Conservation (phyloP, 2,888 invertebrate genomes). For the Trachelus troglodyta region DNA sequence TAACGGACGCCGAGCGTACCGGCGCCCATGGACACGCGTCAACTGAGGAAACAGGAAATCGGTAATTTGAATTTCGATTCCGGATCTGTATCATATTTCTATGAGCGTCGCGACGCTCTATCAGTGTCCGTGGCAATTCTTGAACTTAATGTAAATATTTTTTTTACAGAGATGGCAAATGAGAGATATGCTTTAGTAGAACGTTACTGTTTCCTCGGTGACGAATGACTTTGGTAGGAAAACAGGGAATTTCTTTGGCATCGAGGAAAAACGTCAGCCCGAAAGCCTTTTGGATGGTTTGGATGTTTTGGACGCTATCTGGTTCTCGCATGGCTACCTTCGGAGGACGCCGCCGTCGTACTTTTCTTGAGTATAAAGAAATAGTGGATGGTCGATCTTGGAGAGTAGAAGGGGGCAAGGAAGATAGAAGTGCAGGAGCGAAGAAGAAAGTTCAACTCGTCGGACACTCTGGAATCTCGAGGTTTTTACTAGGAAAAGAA, state of each 20-base stretch:
- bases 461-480: conserved; percentile 5
- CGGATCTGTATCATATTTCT: neutral
- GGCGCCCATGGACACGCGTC: neutral
- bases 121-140: neutral
- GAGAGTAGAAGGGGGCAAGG: neutral
- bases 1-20: neutral
- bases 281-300: neutral
- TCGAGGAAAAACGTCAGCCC: neutral
- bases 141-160: neutral
- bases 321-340: conserved; percentile 15
- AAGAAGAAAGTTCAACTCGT: conserved; percentile 1
- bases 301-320: conserved; percentile 12
- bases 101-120: neutral
- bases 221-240: neutral
- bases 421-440: neutral
- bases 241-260: neutral
- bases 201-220: neutral
- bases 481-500: neutral
- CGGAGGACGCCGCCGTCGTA: neutral
- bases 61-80: neutral
- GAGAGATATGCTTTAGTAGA: neutral
- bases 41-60: neutral
- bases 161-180: neutral
- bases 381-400: conserved; percentile 3
- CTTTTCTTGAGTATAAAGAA: neutral